phyloP scores from a whole-genome alignment of 2,113 vertebrate genomes.

The Engraulis encrasicolus region DNA sequence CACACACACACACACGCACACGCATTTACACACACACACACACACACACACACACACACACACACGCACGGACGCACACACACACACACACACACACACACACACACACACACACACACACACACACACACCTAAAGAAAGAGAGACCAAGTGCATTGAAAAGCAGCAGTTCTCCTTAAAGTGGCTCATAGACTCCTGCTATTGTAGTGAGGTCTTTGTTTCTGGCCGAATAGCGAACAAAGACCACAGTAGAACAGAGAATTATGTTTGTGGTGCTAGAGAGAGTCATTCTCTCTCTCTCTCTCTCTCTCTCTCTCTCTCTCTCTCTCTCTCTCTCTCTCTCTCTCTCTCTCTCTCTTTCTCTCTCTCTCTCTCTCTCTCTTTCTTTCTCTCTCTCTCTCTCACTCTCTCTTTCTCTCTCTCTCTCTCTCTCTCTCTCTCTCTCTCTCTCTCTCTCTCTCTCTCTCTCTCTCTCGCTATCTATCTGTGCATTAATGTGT shows the following conservation, averaged over 20 bases:
- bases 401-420: neutral
- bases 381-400: neutral
- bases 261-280: neutral
- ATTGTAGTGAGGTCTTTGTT: neutral
- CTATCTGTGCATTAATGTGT: no score
- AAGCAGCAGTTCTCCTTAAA: neutral
- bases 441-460: no score
- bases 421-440: neutral
- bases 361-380: no score
- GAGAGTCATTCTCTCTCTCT: neutral
- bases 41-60: neutral
- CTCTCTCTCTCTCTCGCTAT: no score
- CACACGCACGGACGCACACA: no score
- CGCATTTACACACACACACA: neutral
- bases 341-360: no score
- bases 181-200: neutral
- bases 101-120: neutral
- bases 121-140: neutral
- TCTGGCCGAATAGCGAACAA: neutral
- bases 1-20: neutral
- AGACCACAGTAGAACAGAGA: neutral
- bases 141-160: neutral
- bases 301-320: neutral
- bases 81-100: neutral
- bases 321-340: neutral